A percentile compares a stretch with the other conserved stretches of the same genome.
Evolutionary conservation across 35 echinoderm and acorn worm species (phyloP).

Genomic region (Apostichopus parvimensis): DNA sequence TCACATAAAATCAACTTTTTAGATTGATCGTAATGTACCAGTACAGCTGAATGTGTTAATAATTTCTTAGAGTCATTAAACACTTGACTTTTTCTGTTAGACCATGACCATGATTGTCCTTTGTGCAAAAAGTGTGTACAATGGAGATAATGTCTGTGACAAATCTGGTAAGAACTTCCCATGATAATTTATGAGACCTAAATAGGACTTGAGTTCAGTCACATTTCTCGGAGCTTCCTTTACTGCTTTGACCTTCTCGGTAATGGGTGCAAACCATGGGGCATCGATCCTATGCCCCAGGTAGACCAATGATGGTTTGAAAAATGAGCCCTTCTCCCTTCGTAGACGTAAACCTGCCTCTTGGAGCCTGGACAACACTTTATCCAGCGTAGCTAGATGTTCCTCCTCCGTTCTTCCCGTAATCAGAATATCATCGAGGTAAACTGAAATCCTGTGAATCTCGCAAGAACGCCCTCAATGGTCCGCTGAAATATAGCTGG

Average conservation of each 20-base stretch:
- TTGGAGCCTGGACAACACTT: no score
- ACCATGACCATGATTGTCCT: not conserved
- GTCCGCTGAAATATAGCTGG: slow-evolving; percentile 55
- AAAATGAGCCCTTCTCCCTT: no score
- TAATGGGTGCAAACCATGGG: no score
- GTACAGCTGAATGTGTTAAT: not conserved
- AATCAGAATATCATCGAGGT: no score
- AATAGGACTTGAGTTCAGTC: slow-evolving; percentile 62
- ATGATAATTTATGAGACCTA: slow-evolving; percentile 63
- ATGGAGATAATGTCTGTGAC: not conserved
- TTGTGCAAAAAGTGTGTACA: not conserved
- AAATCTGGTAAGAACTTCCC: slow-evolving; percentile 61
- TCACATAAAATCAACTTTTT: slow-evolving; percentile 8
- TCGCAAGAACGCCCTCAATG: slow-evolving; percentile 53
- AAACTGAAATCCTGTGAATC: not conserved
- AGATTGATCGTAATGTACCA: not conserved
- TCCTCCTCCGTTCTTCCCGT: no score
- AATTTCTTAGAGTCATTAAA: not conserved
- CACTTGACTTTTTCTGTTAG: not conserved
- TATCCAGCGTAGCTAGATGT: no score
- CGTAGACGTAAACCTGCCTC: no score
- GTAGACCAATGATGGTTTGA: no score
- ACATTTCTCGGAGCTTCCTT: slow-evolving; percentile 54
- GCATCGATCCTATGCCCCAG: no score
- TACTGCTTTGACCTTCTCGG: no score